phyloP scores from a whole-genome alignment of 2,113 vertebrate genomes.

The Salvator merianae region DNA sequence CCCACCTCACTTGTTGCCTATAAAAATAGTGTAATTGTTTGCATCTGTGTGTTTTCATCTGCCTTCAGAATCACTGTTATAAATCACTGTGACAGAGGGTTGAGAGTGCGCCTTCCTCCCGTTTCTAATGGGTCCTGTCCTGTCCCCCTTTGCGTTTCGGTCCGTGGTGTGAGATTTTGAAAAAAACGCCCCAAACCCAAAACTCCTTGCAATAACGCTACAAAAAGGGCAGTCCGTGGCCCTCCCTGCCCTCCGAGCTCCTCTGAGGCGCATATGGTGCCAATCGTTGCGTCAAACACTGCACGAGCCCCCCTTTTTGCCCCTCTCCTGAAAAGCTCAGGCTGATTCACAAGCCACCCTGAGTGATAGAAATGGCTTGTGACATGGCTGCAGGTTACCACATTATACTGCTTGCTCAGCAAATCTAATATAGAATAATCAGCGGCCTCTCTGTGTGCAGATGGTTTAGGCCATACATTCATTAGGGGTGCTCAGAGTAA shows the following conservation, averaged over 20 bases:
- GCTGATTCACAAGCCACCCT: background rate
- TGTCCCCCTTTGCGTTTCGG: conserved; percentile 32
- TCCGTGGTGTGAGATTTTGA: background rate
- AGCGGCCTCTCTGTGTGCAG: no score
- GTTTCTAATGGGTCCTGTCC: conserved; percentile 46
- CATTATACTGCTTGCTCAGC: no score
- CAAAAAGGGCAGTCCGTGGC: no score
- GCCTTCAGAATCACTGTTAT: conserved; percentile 80
- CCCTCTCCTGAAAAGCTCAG: no score
- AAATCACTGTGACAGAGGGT: conserved; percentile 79
- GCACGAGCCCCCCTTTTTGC: background rate
- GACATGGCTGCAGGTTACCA: no score
- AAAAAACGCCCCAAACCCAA: background rate
- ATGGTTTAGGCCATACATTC: no score
- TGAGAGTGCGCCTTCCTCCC: conserved; percentile 7
- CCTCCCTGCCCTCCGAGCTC: background rate
- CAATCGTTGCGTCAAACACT: background rate
- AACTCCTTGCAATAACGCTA: conserved; percentile 13
- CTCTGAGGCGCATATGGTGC: no score
- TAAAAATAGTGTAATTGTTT: conserved; percentile 91
- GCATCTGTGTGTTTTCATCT: conserved; percentile 83
- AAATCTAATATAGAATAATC: no score
- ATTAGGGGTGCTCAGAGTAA: no score
- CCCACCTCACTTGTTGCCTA: conserved; percentile 89
- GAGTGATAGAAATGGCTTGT: no score